phyloP scores from a whole-genome alignment of 2,888 invertebrate species.

The Alloscopus bannaensis region DNA sequence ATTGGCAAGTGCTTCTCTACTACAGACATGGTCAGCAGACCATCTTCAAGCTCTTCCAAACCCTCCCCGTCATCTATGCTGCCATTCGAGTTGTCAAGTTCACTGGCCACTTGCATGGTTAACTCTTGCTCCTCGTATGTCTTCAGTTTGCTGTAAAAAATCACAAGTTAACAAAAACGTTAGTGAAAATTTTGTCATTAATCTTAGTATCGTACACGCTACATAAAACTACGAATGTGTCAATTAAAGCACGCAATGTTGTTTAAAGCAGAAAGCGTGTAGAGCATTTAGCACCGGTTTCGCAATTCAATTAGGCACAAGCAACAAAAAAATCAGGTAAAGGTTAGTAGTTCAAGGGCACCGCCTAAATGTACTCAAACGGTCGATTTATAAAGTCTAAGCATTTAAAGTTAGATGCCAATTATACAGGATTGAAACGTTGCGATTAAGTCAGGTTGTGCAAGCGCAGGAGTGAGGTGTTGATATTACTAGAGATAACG shows the following conservation, averaged over 20 bases:
- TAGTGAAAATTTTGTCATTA: no score
- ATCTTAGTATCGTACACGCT: no score
- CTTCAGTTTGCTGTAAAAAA: conserved; percentile 83
- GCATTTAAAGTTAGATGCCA: neutral
- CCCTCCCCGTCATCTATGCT: conserved; percentile 66
- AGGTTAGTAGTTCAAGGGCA: conserved; percentile 65
- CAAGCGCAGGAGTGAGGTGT: neutral
- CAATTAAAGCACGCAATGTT: neutral
- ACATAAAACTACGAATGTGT: neutral
- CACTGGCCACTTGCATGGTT: conserved; percentile 94
- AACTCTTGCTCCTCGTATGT: conserved; percentile 94
- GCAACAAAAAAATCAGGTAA: conserved; percentile 51
- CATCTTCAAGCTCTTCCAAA: conserved; percentile 48
- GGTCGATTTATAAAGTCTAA: neutral
- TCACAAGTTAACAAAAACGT: conserved; percentile 29
- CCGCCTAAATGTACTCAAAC: neutral
- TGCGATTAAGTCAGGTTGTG: neutral
- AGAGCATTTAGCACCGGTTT: conserved; percentile 16
- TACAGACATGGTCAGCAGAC: conserved; percentile 44
- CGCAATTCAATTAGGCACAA: conserved; percentile 19
- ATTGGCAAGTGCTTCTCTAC: conserved; percentile 29
- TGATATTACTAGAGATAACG: no score
- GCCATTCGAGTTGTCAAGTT: conserved; percentile 79
- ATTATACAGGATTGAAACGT: neutral
- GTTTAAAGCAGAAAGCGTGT: conserved; percentile 11